Conservation (phyloP, 2,888 invertebrate species). For the Cynaeus angustus region DNA sequence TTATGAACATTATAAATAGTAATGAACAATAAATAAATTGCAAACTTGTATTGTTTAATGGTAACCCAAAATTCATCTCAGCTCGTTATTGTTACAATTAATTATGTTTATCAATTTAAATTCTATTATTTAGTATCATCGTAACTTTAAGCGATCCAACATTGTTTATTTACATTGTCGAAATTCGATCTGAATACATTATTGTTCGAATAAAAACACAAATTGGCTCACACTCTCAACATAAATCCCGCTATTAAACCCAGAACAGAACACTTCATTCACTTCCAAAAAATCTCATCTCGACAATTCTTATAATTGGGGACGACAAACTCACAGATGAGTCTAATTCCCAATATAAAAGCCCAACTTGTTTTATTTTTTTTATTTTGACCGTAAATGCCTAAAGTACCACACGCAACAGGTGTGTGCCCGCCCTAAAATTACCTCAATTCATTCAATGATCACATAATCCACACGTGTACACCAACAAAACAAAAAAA, state of each 20-base stretch:
- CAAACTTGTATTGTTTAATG: too few relatives aligned
- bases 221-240: neutral
- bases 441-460: slow-evolving; percentile 30
- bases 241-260: neutral
- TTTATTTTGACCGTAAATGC: neutral
- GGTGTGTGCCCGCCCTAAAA: slow-evolving; percentile 3
- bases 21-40: too few relatives aligned
- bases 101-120: too few relatives aligned
- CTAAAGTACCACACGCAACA: neutral
- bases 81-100: too few relatives aligned
- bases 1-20: too few relatives aligned
- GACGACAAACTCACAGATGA: neutral
- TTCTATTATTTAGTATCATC: neutral
- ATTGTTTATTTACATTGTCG: slow-evolving; percentile 1
- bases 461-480: slow-evolving; percentile 36
- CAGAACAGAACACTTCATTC: neutral
- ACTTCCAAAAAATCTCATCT: neutral
- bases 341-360: slow-evolving; percentile 13
- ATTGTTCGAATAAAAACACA: slow-evolving; percentile 8
- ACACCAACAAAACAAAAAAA: slow-evolving; percentile 16
- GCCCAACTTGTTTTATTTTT: neutral
- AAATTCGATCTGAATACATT: neutral
- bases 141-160: neutral
- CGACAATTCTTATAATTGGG: neutral
- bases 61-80: too few relatives aligned